phyloP scores from a whole-genome alignment of 2,797 vertebrate species.

The Pseudomugil gertrudae region DNA sequence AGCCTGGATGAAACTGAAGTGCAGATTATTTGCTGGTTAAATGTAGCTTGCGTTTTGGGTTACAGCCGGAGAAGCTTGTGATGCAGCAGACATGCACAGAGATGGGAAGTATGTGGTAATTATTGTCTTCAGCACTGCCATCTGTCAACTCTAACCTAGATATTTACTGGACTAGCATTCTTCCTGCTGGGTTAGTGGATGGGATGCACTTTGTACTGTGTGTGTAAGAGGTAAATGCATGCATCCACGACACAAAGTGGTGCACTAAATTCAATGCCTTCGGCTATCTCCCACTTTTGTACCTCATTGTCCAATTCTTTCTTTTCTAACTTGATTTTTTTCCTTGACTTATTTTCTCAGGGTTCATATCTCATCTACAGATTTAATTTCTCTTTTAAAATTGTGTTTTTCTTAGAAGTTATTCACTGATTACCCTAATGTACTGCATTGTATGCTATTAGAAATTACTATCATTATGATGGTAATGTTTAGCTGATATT shows the following conservation, averaged over 20 bases:
- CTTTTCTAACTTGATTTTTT: slow-evolving; percentile 7
- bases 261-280: slow-evolving; percentile 52
- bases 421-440: slow-evolving; percentile 71
- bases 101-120: slow-evolving; percentile 84
- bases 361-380: slow-evolving; percentile 60
- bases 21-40: slow-evolving; percentile 58
- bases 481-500: slow-evolving; percentile 65
- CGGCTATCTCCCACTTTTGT: slow-evolving; percentile 64
- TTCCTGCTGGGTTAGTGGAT: slow-evolving; percentile 70
- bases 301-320: slow-evolving; percentile 51
- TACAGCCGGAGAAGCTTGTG: slow-evolving; percentile 65
- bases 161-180: slow-evolving; percentile 81
- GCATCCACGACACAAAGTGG: slow-evolving; percentile 39
- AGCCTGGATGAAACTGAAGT: slow-evolving; percentile 56
- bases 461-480: slow-evolving; percentile 67
- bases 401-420: slow-evolving; percentile 76
- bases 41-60: slow-evolving; percentile 55
- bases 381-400: slow-evolving; percentile 67
- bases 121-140: slow-evolving; percentile 81
- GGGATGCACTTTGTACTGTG: slow-evolving; percentile 61
- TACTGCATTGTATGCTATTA: slow-evolving; percentile 67
- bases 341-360: slow-evolving; percentile 40
- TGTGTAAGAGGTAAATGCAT: slow-evolving; percentile 45
- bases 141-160: slow-evolving; percentile 81
- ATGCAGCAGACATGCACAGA: slow-evolving; percentile 76